A percentile compares a stretch with the other conserved stretches of the same genome.
phyloP scores from a whole-genome alignment of 2,113 vertebrate species.

The Candoia aspera region DNA sequence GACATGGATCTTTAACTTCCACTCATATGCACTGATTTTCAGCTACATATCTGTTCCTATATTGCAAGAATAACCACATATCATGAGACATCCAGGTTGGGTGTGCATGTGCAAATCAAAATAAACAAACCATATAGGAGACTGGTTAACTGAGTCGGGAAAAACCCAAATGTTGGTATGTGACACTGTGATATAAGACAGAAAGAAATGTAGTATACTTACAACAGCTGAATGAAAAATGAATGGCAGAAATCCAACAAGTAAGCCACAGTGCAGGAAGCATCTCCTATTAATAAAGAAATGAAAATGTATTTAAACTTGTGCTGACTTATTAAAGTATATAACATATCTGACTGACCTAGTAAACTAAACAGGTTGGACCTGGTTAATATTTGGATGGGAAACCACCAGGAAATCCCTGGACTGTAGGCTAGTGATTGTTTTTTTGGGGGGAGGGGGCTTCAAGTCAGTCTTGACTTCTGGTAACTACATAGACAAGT shows the following conservation, averaged over 20 bases:
- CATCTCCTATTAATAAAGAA: slow-evolving; percentile 70
- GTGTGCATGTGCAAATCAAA: background rate
- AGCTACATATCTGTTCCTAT: background rate
- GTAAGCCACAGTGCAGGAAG: slow-evolving; percentile 44
- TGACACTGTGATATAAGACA: background rate
- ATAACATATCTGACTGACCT: no score
- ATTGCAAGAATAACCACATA: background rate
- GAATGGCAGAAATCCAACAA: slow-evolving; percentile 51
- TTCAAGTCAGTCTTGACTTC: no score
- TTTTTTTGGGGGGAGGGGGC: no score
- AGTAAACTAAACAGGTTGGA: no score
- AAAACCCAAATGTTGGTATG: background rate
- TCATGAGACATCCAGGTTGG: background rate
- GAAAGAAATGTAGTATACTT: slow-evolving; percentile 48
- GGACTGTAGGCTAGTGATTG: no score
- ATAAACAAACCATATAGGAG: background rate
- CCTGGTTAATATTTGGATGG: no score
- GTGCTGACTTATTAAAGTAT: background rate
- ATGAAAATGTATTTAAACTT: slow-evolving; percentile 7
- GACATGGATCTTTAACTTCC: background rate
- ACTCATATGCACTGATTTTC: background rate
- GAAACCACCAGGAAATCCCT: no score
- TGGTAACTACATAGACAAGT: no score
- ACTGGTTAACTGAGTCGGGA: background rate
- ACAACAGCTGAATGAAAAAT: slow-evolving; percentile 64